Conservation (phyloP, 2,888 invertebrate species). For the Dolichomitus sp. region DNA sequence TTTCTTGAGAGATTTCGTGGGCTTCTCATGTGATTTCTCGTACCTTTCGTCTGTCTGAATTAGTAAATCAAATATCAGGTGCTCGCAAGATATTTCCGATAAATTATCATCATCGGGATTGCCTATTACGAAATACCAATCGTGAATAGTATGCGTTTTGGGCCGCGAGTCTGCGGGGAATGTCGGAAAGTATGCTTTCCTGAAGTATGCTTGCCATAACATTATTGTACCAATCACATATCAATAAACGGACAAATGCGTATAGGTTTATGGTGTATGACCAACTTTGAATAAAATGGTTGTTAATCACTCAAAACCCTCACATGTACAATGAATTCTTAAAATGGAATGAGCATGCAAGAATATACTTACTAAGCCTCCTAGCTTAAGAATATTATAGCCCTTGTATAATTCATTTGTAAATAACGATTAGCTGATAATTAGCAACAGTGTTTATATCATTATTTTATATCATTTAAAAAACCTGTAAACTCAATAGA, state of each 20-base stretch:
- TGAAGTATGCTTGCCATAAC: neutral
- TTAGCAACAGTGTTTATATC: too few species aligned
- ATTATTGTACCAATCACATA: neutral
- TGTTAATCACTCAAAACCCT: too few species aligned
- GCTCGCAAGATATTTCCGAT: neutral
- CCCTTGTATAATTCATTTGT: neutral
- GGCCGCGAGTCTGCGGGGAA: neutral
- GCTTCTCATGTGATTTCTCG: neutral
- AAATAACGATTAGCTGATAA: neutral
- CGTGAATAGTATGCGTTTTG: neutral
- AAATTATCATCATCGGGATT: neutral
- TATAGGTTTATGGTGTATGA: too few species aligned
- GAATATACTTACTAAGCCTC: too few species aligned
- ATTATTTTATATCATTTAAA: too few species aligned
- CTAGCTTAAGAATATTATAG: neutral
- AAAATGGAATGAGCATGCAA: too few species aligned
- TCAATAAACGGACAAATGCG: neutral
- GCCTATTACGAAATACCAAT: neutral
- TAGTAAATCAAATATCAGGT: slow-evolving; percentile 8
- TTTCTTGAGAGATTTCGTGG: slow-evolving; percentile 18
- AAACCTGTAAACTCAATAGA: too few species aligned
- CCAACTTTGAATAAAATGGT: too few species aligned
- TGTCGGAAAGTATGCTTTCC: neutral
- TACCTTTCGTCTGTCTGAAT: neutral
- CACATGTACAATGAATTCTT: too few species aligned